Evolutionary conservation across 2,888 invertebrate genomes (phyloP).

Genomic region (Platycheirus albimanus): DNA sequence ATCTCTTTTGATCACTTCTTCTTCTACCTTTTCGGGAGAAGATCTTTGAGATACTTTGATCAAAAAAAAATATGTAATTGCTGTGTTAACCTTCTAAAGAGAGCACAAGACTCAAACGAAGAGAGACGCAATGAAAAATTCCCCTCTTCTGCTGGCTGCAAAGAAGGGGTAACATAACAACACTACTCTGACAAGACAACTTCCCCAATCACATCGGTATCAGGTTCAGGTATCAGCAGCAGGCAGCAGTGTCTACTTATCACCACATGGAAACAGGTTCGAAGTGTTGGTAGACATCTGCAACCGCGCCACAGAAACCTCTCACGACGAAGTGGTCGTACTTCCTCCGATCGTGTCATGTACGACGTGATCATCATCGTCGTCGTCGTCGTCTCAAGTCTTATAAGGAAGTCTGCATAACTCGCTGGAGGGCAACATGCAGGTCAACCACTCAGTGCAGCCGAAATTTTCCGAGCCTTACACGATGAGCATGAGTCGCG

Average conservation of each 20-base stretch:
- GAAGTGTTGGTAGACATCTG: slow-evolving; percentile 62
- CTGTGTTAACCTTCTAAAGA: slow-evolving; percentile 31
- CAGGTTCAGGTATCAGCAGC: slow-evolving; percentile 9
- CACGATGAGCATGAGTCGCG: slow-evolving; percentile 65
- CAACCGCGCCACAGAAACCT: slow-evolving; percentile 28
- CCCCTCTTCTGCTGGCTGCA: slow-evolving; percentile 60
- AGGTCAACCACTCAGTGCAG: slow-evolving; percentile 73
- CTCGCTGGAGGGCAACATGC: slow-evolving; percentile 58
- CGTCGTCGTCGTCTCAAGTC: slow-evolving; percentile 55
- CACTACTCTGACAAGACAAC: no score
- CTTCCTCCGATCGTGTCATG: slow-evolving; percentile 47
- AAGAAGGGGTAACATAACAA: slow-evolving; percentile 38
- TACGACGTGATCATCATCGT: slow-evolving; percentile 34
- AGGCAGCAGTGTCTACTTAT: slow-evolving; percentile 31
- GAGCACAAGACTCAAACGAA: slow-evolving; percentile 14
- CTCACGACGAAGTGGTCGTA: slow-evolving; percentile 51
- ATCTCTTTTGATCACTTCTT: slow-evolving; percentile 66
- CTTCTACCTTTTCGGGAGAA: slow-evolving; percentile 23
- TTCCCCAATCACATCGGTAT: slow-evolving; percentile 36
- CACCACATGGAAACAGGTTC: slow-evolving; percentile 48
- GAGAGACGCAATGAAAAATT: slow-evolving; percentile 35
- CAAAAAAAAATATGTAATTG: slow-evolving; percentile 28
- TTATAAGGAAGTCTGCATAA: slow-evolving; percentile 70
- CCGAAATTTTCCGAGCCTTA: slow-evolving; percentile 66
- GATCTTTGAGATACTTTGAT: slow-evolving; percentile 49